phyloP scores from a whole-genome alignment of 2,113 vertebrate species.

The Erinaceus europaeus region DNA sequence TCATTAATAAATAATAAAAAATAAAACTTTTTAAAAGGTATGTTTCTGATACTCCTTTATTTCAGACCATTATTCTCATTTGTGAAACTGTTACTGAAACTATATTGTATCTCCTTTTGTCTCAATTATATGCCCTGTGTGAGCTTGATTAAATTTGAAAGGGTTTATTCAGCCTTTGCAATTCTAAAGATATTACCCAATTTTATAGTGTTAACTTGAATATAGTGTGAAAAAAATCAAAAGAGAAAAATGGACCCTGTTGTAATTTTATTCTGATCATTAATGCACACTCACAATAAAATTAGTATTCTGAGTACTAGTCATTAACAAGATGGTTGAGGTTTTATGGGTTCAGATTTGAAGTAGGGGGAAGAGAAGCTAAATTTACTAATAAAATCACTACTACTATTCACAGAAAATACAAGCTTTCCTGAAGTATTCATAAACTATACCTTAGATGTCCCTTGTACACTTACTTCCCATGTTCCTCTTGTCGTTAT shows the following conservation, averaged over 20 bases:
- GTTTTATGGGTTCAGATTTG: background rate
- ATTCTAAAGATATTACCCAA: background rate
- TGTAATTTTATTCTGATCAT: conserved; percentile 33
- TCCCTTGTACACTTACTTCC: background rate
- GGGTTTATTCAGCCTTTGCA: background rate
- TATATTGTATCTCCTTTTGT: background rate
- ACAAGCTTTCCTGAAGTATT: background rate
- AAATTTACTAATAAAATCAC: background rate
- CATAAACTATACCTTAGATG: background rate
- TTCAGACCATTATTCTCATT: no score
- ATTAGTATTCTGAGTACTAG: conserved; percentile 21
- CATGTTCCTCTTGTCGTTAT: background rate
- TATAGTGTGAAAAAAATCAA: background rate
- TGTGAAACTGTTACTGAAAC: no score
- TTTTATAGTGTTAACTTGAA: background rate
- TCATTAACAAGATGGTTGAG: background rate
- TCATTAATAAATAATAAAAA: no score
- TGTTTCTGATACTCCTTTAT: no score
- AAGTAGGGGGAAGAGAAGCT: background rate
- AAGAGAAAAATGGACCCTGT: background rate
- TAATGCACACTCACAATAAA: conserved; percentile 28
- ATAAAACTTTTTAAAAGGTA: no score
- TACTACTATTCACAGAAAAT: background rate
- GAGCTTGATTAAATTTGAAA: background rate
- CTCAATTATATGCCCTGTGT: background rate